Conservation (phyloP, 1,140 invertebrate species). For the Formica selysi region DNA sequence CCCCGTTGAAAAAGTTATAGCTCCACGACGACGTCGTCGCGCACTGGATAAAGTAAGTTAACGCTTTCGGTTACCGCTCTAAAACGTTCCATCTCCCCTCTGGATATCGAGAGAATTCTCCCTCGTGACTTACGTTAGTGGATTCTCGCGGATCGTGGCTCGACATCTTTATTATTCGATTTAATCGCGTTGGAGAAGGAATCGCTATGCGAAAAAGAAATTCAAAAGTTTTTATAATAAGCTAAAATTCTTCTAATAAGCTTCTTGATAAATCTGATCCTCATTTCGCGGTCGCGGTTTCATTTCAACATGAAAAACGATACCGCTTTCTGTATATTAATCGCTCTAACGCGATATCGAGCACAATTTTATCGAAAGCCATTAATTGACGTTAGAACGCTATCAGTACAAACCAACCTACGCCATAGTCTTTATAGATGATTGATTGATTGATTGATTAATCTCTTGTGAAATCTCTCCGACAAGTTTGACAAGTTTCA, state of each 20-base stretch:
- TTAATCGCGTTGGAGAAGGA: background rate
- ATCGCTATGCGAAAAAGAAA: background rate
- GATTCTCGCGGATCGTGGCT: background rate
- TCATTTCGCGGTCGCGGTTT: background rate
- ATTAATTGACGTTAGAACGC: background rate
- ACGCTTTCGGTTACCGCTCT: slow-evolving; percentile 20
- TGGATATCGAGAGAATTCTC: background rate
- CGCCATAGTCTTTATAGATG: background rate
- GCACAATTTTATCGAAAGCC: background rate
- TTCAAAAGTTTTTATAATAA: too few species aligned
- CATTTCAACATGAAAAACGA: background rate
- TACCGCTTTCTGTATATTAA: background rate
- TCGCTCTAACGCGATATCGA: background rate
- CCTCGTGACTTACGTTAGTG: background rate
- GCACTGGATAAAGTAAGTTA: slow-evolving; percentile 18
- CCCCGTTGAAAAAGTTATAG: slow-evolving; percentile 17
- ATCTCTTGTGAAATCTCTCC: background rate
- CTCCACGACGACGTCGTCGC: background rate
- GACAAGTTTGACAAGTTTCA: slow-evolving; percentile 35
- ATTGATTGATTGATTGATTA: slow-evolving; percentile 51
- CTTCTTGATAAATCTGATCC: background rate
- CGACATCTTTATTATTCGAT: background rate
- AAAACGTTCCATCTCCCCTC: background rate
- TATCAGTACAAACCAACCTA: background rate
- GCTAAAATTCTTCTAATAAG: background rate